A percentile compares a stretch with the other conserved stretches of the same genome.
These are phyloP conservation scores for Macrophya annulata DNA, from an alignment of 2,888 invertebrate genomes.

Conservation along the genomic window DNA sequence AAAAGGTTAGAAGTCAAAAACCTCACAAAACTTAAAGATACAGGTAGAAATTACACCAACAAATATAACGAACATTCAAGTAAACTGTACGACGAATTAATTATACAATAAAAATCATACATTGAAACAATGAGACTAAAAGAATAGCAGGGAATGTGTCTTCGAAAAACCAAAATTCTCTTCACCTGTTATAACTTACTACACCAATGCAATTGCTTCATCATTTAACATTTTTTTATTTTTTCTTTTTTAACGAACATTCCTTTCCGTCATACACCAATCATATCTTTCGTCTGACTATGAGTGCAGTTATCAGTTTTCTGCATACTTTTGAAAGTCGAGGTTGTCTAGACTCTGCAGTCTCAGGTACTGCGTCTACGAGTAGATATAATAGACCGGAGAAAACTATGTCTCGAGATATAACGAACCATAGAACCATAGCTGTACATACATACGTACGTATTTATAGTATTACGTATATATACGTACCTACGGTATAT, in stretches of 20 bases:
- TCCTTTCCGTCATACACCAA: not conserved
- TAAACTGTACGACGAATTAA: not conserved
- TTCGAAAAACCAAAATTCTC: not conserved
- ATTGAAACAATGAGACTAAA: too few species aligned
- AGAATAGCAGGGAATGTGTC: not conserved
- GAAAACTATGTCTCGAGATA: not conserved
- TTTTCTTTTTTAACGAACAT: not conserved
- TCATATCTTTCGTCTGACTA: not conserved
- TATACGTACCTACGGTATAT: not conserved
- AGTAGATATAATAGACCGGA: not conserved
- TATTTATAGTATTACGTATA: too few species aligned
- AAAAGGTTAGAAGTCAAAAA: conserved; percentile 1
- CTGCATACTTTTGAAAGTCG: not conserved
- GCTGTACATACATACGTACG: too few species aligned
- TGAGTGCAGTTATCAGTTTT: conserved; percentile 10
- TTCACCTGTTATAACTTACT: too few species aligned
- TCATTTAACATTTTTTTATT: not conserved
- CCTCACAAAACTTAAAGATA: not conserved
- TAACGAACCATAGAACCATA: not conserved
- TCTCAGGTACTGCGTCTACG: not conserved
- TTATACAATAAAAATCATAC: too few species aligned
- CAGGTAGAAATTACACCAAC: not conserved
- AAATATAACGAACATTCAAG: not conserved
- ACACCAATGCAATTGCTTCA: too few species aligned
- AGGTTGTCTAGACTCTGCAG: not conserved